phyloP scores from a whole-genome alignment of 2,113 vertebrate species.

The Stegostoma tigrinum region DNA sequence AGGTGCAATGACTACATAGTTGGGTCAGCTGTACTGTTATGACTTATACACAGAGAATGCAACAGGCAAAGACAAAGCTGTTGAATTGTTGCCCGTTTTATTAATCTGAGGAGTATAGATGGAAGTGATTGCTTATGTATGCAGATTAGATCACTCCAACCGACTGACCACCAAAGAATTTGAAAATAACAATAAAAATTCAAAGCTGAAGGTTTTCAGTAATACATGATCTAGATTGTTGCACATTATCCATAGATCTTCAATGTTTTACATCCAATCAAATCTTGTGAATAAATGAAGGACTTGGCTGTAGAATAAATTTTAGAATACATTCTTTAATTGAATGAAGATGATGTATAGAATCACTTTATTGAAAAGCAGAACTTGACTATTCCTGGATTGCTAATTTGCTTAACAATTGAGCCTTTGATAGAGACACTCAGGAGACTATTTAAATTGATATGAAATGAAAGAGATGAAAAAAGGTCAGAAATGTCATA shows the following conservation, averaged over 20 bases:
- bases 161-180: not conserved
- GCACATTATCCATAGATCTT: not conserved
- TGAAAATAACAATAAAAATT: not conserved
- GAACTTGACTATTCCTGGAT: not conserved
- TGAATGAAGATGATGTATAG: not conserved
- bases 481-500: conserved; percentile 1
- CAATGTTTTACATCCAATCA: not conserved
- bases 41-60: not conserved
- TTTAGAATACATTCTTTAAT: not conserved
- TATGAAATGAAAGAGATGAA: not conserved
- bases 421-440: not conserved
- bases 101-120: not conserved
- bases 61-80: not conserved
- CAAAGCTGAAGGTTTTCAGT: not conserved
- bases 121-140: not conserved
- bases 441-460: conserved; percentile 23
- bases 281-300: not conserved
- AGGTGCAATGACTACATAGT: not conserved
- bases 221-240: not conserved
- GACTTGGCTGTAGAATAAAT: not conserved
- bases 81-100: not conserved
- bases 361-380: conserved; percentile 9
- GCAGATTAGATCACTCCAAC: not conserved
- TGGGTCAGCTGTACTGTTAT: not conserved
- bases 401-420: not conserved